Evolutionary conservation across 2,797 vertebrate species (phyloP), one percentile per base, ranked within the genome.

Genomic region (Malurus leucopterus): DNA sequence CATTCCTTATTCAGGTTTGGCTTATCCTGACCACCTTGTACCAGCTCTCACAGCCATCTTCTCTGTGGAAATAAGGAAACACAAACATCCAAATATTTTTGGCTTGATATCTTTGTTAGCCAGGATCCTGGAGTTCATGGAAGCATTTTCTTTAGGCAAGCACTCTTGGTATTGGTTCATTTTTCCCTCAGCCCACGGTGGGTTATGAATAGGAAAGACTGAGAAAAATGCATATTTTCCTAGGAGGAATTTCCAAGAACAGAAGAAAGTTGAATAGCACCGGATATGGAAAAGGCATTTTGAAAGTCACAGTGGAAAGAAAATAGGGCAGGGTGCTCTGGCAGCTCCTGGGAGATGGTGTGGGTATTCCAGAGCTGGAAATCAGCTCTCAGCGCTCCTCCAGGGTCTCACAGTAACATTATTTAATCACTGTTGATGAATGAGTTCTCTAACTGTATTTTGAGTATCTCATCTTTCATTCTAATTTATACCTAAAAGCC

Each of bases 391-490:
- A 71, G 74, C 15, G 14, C 26, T 84, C 84, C 84, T 89, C 50
- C 55, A 55, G 55, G 51, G 58, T 85, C 76, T 78, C 51, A 32
- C 44, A 70, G 59, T 72, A 86, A 67, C 20, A 21, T 81, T 75
- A 70, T 73, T 92, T 94, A 89, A 86, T 85, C 2, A 15, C 0
- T 0, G 19, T 20, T 93, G 76, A 93, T 92, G 83, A 91, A 93
- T 86, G 87, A 92, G 46, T 78, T 51, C 41, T 86, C 49, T 92
- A 78, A 85, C 76, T 89, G 38, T 84, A 72, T 87, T 87, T 70
- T 84, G 53, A 95, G 61, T 91, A 73, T 86, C 68, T 93, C 74
- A 90, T 94, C 79, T 92, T 93, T 92, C 86, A 93, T 92, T 92
- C 71, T 86, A 93, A 91, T 91, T 93, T 86, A 54, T 89, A 90